These are phyloP conservation scores for Stegana nigrithorax DNA, from an alignment of 2,888 invertebrate species.

Conservation along the genomic window DNA sequence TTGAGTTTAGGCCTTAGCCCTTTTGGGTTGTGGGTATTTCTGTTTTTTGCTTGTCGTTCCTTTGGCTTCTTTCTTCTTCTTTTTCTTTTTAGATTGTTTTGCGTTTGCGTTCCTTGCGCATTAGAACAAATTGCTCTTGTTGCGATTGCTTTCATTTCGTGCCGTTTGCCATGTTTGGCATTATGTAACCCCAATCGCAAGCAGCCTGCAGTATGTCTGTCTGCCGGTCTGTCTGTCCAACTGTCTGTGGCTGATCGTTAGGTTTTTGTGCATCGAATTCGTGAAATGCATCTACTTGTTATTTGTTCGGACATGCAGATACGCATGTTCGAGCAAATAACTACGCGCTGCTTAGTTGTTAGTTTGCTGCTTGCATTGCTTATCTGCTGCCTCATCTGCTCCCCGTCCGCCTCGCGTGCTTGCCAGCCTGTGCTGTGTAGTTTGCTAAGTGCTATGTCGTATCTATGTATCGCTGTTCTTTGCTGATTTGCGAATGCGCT, in stretches of 20 bases:
- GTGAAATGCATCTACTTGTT: slow-evolving; percentile 52
- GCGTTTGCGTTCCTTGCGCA: slow-evolving; percentile 54
- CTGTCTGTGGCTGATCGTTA: background rate
- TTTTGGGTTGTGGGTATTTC: background rate
- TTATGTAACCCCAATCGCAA: slow-evolving; percentile 52
- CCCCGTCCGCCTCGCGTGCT: too few relatives aligned
- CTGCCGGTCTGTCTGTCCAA: background rate
- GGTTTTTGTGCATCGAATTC: slow-evolving; percentile 49
- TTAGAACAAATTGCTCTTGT: slow-evolving; percentile 61
- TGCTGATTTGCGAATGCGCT: too few relatives aligned
- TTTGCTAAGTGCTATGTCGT: background rate
- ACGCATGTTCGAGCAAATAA: slow-evolving; percentile 55
- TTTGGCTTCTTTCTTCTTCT: too few relatives aligned
- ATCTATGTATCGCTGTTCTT: too few relatives aligned
- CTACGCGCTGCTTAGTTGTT: background rate
- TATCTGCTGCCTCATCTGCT: slow-evolving; percentile 41
- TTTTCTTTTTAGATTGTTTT: too few relatives aligned
- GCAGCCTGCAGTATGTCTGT: background rate
- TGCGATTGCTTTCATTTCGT: slow-evolving; percentile 55
- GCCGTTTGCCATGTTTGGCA: slow-evolving; percentile 57
- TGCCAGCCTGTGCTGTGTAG: too few relatives aligned
- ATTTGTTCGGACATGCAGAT: slow-evolving; percentile 46
- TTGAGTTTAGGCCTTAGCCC: background rate
- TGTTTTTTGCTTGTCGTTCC: too few relatives aligned
- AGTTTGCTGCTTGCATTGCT: slow-evolving; percentile 26